Percentiles rank a stretch among this genome's conserved stretches.
These are phyloP conservation scores for Synchiropus splendidus DNA, from an alignment of 2,113 vertebrate species.

Conservation along the genomic window DNA sequence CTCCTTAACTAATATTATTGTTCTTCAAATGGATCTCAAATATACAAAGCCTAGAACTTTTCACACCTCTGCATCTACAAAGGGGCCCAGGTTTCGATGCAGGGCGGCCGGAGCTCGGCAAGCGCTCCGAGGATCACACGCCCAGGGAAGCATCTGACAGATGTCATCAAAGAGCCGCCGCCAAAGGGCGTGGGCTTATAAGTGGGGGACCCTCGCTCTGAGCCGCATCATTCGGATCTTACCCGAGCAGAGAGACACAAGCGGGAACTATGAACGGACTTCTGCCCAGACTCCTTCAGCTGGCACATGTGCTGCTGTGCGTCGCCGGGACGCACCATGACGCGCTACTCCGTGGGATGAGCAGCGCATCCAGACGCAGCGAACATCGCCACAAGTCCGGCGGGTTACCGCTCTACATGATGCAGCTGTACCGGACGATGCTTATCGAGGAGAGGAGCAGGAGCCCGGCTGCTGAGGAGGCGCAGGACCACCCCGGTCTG, in stretches of 20 bases:
- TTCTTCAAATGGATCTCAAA: constrained; percentile 44
- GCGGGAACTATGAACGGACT: constrained; percentile 30
- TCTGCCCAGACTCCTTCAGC: constrained; percentile 29
- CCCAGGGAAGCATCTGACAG: constrained; percentile 40
- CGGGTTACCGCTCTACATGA: constrained; percentile 69
- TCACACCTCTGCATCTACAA: constrained; percentile 50
- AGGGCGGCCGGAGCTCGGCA: not conserved
- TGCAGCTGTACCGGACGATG: constrained; percentile 73
- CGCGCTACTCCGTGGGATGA: constrained; percentile 14
- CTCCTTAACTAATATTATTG: constrained; percentile 52
- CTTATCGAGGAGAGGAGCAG: constrained; percentile 32
- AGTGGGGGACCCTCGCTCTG: constrained; percentile 3
- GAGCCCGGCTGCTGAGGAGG: constrained; percentile 2
- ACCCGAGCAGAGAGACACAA: constrained; percentile 7
- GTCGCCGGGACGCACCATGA: constrained; percentile 10
- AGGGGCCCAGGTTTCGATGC: constrained; percentile 51
- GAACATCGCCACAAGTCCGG: constrained; percentile 9
- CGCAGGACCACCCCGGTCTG: constrained; percentile 48
- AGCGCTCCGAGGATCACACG: constrained; percentile 44
- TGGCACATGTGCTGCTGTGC: constrained; percentile 13
- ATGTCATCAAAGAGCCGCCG: constrained; percentile 41
- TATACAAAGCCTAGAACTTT: constrained; percentile 20
- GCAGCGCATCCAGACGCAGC: constrained; percentile 6
- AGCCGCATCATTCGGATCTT: constrained; percentile 25
- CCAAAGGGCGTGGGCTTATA: constrained; percentile 19